phyloP scores from a whole-genome alignment of 2,888 invertebrate species.

The Neoitamus cyanurus region DNA sequence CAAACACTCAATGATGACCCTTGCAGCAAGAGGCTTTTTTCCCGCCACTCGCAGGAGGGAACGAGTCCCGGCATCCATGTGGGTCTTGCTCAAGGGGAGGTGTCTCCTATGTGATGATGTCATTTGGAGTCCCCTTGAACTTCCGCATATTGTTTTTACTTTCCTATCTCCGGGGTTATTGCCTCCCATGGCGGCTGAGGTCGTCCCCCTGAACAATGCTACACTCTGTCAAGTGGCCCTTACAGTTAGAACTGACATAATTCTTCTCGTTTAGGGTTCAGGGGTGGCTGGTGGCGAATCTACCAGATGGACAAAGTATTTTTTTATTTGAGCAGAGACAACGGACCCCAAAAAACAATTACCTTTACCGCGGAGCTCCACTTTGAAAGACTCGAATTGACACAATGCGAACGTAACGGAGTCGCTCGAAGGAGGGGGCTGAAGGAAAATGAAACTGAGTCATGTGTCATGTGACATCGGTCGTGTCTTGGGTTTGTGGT shows the following conservation, averaged over 20 bases:
- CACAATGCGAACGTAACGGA: neutral
- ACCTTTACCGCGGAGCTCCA: neutral
- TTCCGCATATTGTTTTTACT: constrained; percentile 26
- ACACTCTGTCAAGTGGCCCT: constrained; percentile 29
- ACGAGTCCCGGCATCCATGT: neutral
- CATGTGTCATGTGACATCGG: neutral
- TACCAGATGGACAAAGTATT: neutral
- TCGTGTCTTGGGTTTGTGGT: constrained; percentile 23
- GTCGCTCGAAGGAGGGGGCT: neutral
- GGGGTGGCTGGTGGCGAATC: neutral
- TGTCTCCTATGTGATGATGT: constrained; percentile 5
- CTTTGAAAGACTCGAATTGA: neutral
- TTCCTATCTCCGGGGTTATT: constrained; percentile 2
- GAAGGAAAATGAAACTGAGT: neutral
- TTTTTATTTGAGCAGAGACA: neutral
- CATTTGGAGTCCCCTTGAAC: constrained; percentile 22
- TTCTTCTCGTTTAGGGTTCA: constrained; percentile 9
- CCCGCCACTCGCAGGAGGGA: neutral
- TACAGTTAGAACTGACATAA: constrained; percentile 31
- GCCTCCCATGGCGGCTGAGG: neutral
- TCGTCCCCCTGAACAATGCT: constrained; percentile 1
- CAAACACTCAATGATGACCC: constrained; percentile 20
- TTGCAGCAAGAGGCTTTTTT: neutral
- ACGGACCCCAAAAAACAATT: neutral
- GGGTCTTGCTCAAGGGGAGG: neutral